Conservation (phyloP, 2,797 vertebrate genomes). For the Tachyglossus aculeatus region DNA sequence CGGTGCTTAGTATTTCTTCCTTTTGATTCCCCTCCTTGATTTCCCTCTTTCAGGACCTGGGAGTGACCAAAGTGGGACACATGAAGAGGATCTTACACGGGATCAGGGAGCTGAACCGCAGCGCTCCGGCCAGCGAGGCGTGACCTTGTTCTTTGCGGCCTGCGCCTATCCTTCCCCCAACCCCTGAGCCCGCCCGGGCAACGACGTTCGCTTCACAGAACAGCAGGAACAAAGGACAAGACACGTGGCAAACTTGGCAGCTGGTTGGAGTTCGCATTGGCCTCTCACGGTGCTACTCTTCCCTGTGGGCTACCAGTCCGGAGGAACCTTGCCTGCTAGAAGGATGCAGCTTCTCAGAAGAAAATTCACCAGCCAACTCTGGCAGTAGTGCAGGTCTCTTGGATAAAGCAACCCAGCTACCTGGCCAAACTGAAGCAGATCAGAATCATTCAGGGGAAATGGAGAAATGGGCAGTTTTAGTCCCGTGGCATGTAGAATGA, state of each 20-base stretch:
- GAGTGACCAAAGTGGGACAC: slow-evolving; percentile 96
- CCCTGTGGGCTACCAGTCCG: slow-evolving; percentile 36
- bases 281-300: slow-evolving; percentile 72
- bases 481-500: slow-evolving; percentile 40
- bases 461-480: slow-evolving; percentile 52
- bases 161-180: slow-evolving; percentile 66
- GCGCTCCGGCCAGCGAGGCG: slow-evolving; percentile 85
- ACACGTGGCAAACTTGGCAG: slow-evolving; percentile 30
- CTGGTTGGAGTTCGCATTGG: slow-evolving; percentile 55
- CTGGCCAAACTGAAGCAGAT: slow-evolving; percentile 55
- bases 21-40: too few species aligned
- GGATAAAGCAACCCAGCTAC: slow-evolving; percentile 67
- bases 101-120: slow-evolving; percentile 90
- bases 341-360: slow-evolving; percentile 16
- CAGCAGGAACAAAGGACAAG: slow-evolving; percentile 42
- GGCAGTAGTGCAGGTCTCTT: slow-evolving; percentile 17
- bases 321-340: background rate
- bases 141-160: slow-evolving; percentile 73
- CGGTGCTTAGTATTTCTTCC: background rate
- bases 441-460: slow-evolving; percentile 61
- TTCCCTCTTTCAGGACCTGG: slow-evolving; percentile 92
- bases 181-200: slow-evolving; percentile 50
- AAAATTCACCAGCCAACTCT: slow-evolving; percentile 26
- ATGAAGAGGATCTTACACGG: slow-evolving; percentile 97
- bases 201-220: slow-evolving; percentile 53